Evolutionary conservation across 2,113 vertebrate genomes (phyloP).

Genomic region (Ptilonorhynchus violaceus): DNA sequence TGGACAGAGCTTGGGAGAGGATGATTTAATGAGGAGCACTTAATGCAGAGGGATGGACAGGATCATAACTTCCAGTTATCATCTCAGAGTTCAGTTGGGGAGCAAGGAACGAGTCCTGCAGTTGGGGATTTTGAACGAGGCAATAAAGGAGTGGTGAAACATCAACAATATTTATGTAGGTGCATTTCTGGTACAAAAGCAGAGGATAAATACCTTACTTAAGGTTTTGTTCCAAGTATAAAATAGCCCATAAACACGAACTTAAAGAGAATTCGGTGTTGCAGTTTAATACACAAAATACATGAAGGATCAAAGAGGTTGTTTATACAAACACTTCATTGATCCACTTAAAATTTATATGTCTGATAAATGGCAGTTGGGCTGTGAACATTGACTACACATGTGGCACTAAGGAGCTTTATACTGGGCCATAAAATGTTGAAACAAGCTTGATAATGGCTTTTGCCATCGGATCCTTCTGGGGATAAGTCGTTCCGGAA

Average conservation of each 20-base stretch:
- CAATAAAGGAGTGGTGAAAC: neutral
- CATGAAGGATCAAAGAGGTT: neutral
- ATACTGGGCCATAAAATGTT: neutral
- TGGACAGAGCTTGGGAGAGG: neutral
- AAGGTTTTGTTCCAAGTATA: neutral
- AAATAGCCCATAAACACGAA: neutral
- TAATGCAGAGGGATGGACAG: neutral
- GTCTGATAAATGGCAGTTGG: neutral
- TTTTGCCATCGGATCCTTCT: neutral
- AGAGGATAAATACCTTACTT: neutral
- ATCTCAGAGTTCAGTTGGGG: neutral
- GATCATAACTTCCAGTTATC: neutral
- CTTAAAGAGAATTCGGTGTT: neutral
- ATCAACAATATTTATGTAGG: neutral
- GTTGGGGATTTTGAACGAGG: fast-evolving
- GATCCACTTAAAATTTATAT: neutral
- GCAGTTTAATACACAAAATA: neutral
- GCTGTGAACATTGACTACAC: neutral
- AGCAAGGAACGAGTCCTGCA: neutral
- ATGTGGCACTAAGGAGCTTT: neutral
- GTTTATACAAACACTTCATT: neutral
- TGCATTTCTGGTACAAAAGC: neutral
- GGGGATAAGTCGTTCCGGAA: neutral
- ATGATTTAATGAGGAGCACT: neutral
- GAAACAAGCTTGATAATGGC: neutral